Percentiles rank a stretch among this genome's conserved stretches.
Conservation (phyloP, 2,888 invertebrate species). For the Chrysolina oricalcia region DNA sequence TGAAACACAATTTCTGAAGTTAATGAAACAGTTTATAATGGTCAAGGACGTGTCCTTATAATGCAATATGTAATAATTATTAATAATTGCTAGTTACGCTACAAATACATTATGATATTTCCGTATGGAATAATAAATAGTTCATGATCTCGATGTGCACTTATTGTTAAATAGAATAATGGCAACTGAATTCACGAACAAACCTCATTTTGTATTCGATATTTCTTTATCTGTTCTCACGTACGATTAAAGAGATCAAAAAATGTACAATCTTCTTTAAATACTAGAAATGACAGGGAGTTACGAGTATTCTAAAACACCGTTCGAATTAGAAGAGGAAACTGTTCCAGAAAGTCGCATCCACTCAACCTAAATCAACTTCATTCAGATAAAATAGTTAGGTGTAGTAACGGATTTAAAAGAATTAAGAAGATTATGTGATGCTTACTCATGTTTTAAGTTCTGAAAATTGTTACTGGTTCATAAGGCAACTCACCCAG, state of each 20-base stretch:
- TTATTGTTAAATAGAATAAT: background rate
- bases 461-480: too few species aligned
- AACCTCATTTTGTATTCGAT: background rate
- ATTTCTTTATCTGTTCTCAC: background rate
- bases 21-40: background rate
- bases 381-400: too few species aligned
- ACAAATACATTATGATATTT: conserved; percentile 5
- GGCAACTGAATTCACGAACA: background rate
- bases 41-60: conserved; percentile 11
- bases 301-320: too few species aligned
- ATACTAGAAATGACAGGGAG: too few species aligned
- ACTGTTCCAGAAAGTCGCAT: too few species aligned
- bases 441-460: too few species aligned
- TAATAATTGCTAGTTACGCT: conserved; percentile 5
- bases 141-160: background rate
- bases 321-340: too few species aligned
- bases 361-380: too few species aligned
- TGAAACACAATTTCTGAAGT: background rate
- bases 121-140: background rate
- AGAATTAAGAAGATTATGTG: too few species aligned
- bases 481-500: too few species aligned
- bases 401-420: too few species aligned
- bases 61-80: conserved; percentile 4
- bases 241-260: background rate
- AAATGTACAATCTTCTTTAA: too few species aligned